These are phyloP conservation scores for Dermatophagoides farinae DNA, from an alignment of 1,140 invertebrate genomes.

Conservation along the genomic window DNA sequence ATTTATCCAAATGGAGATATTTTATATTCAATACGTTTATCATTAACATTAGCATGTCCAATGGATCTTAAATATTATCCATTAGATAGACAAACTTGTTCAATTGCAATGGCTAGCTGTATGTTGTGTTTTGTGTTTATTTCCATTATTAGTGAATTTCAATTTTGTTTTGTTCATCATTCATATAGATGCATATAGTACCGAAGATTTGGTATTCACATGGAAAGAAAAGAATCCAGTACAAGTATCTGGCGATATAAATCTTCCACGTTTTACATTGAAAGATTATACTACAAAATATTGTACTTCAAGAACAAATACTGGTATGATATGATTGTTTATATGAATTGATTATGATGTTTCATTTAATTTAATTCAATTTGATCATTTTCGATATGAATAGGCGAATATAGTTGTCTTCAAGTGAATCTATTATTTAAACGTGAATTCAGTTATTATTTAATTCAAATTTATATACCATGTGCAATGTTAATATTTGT, in stretches of 20 bases:
- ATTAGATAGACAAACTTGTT: conserved; percentile 29
- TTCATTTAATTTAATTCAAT: conserved; percentile 19
- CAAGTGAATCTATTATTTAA: conserved; percentile 23
- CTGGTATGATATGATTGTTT: conserved; percentile 24
- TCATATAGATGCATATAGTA: conserved; percentile 66
- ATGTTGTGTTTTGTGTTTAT: conserved; percentile 21
- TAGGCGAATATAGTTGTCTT: conserved; percentile 22
- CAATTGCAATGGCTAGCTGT: conserved; percentile 31
- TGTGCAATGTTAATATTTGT: conserved; percentile 36
- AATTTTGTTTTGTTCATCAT: not conserved
- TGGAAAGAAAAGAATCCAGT: conserved; percentile 85
- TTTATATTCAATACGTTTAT: conserved; percentile 30
- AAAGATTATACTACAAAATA: conserved; percentile 26
- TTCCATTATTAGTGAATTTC: conserved; percentile 8
- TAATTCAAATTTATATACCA: conserved; percentile 32
- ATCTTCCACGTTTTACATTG: conserved; percentile 27
- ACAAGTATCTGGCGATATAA: conserved; percentile 45
- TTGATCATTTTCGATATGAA: not conserved
- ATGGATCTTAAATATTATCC: conserved; percentile 32
- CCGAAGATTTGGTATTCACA: conserved; percentile 69
- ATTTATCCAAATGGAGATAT: conserved; percentile 32
- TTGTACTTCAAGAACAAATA: conserved; percentile 30
- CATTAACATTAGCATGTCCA: conserved; percentile 28
- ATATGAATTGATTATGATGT: conserved; percentile 21
- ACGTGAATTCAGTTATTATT: conserved; percentile 29